Base-by-base conservation (phyloP, 2,113 vertebrate species). In the Martes martes region DNA sequence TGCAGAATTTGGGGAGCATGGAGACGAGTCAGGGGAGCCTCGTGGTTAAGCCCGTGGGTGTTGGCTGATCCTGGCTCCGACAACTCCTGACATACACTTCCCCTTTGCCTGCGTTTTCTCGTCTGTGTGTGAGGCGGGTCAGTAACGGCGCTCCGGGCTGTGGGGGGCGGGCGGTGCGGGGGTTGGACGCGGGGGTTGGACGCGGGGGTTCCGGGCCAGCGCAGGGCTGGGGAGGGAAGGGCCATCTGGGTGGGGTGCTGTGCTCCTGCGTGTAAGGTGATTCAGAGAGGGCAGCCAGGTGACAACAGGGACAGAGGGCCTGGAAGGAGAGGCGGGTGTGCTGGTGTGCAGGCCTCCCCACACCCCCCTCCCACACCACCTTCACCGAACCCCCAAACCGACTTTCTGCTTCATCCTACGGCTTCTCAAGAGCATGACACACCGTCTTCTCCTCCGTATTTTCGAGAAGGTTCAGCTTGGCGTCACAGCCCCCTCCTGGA, bases 1-100 rank as follows among this genome's bases (percentile, higher is more conserved):
- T 50, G 39, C 9, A 4, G 57, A 18, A 3, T 33, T 16, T 23
- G 14, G 31, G 73, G 23, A 23, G 1, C 11, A 4, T 7, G 69
- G 88, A 9, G 13, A 1, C 9, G 2, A 39, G 39, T 71, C 14
- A 23, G 50, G 16, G 59, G 26, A 13, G 5, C 14, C 33, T 33
- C 1, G 1, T 31, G 47, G 39, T 21, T 6, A 19, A 23, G 31
- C 28, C n/a, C 59, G 4, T 0, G 2, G n/a, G 23, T 19, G 39
- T 36, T 23, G 31, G 36, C 15, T 61, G 9, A 1, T n/a, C 36
- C 47, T 1, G 21, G 79, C 57, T 55, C 87, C 6, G 28, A 47
- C 39, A 3, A 3, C 1, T 1, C 1, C 7, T 9, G 24, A 55
- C 0, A 6, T 6, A 0, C 1, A 1, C 16, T 1, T n/a, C 47